These are phyloP conservation scores for Carpatolechia fugitivella DNA, from an alignment of 2,888 invertebrate genomes.

Conservation along the genomic window DNA sequence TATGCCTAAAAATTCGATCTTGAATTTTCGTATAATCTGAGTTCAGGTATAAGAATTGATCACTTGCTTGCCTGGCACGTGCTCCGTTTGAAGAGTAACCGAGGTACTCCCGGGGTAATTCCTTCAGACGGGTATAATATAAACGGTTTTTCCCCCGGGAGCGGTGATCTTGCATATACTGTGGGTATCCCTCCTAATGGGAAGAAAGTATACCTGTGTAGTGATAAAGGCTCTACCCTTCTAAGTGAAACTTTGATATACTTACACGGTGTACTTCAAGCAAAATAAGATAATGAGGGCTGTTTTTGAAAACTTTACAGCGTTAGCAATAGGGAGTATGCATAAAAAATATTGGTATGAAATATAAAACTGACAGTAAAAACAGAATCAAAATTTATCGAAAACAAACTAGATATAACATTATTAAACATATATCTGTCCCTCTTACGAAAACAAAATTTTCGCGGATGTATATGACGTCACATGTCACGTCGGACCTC, in stretches of 20 bases:
- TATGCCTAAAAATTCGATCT: too few relatives aligned
- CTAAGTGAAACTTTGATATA: neutral
- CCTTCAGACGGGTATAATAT: neutral
- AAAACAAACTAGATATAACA: too few relatives aligned
- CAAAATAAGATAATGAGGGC: neutral
- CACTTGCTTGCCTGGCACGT: neutral
- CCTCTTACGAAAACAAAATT: too few relatives aligned
- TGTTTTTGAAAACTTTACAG: too few relatives aligned
- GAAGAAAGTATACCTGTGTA: neutral
- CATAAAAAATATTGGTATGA: too few relatives aligned
- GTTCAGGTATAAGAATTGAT: neutral
- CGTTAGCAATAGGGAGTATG: too few relatives aligned
- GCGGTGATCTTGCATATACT: neutral
- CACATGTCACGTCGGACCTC: too few relatives aligned
- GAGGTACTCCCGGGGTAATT: neutral
- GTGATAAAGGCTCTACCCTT: slow-evolving; percentile 3
- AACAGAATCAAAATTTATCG: too few relatives aligned
- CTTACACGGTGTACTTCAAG: neutral
- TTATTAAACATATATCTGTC: too few relatives aligned
- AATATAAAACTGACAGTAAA: too few relatives aligned
- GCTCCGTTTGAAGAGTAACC: neutral
- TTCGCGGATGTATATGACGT: too few relatives aligned
- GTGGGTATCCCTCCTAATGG: neutral
- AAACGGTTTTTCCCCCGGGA: neutral
- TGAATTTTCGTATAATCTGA: too few relatives aligned